Evolutionary conservation across 2,113 vertebrate species (phyloP).

Genomic region (Poecile atricapillus): DNA sequence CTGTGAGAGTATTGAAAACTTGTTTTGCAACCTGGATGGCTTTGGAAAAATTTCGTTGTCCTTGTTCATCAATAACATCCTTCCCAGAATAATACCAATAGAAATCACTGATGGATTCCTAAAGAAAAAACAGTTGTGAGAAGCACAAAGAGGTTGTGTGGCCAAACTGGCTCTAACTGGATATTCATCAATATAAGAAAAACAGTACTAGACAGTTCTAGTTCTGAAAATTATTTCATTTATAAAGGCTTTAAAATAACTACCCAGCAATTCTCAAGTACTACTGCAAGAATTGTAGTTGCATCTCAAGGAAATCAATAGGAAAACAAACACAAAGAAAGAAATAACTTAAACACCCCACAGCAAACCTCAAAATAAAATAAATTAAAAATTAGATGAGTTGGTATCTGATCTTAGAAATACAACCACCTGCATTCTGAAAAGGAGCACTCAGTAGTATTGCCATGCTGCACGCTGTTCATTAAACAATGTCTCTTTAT

Average conservation of each 20-base stretch:
- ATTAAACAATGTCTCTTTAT: background rate
- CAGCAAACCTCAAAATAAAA: background rate
- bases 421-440: background rate
- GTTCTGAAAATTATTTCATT: background rate
- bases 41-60: conserved; percentile 96
- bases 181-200: conserved; percentile 23
- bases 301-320: background rate
- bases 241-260: background rate
- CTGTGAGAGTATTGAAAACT: conserved; percentile 95
- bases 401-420: background rate
- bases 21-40: conserved; percentile 97
- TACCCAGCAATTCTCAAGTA: fast-evolving
- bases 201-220: background rate
- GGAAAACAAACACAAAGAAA: background rate
- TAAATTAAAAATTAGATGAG: background rate
- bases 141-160: background rate
- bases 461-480: background rate
- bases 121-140: background rate
- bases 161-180: background rate
- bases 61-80: conserved; percentile 95
- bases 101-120: conserved; percentile 99
- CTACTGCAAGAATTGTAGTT: background rate
- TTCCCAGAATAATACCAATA: conserved; percentile 99
- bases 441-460: background rate
- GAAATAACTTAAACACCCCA: background rate